A percentile compares a stretch with the other conserved stretches of the same genome.
Conservation (phyloP, 2,113 vertebrate genomes). For the Cololabis saira region DNA sequence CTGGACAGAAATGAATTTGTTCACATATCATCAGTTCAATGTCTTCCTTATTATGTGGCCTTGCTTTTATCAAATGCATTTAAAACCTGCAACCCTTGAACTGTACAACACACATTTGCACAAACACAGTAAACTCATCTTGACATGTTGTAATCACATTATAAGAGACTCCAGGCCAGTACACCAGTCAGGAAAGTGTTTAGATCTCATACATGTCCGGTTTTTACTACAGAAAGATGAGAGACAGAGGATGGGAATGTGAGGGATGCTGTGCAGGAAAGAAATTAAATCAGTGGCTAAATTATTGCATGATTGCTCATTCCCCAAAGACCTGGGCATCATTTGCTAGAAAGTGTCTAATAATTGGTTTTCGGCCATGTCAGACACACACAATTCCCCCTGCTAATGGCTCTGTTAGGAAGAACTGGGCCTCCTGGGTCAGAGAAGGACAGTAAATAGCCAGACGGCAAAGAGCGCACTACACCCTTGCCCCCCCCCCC, state of each 20-base stretch:
- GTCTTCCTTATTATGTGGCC: too few relatives aligned
- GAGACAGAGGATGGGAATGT: conserved; percentile 50
- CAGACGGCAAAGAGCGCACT: conserved; percentile 79
- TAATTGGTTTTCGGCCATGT: conserved; percentile 98
- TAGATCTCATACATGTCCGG: conserved; percentile 28
- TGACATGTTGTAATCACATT: conserved; percentile 28
- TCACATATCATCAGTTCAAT: too few relatives aligned
- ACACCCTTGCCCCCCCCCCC: conserved; percentile 15
- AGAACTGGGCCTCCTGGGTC: conserved; percentile 91
- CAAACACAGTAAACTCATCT: conserved; percentile 9
- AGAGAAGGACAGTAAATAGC: conserved; percentile 89
- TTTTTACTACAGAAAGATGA: conserved; percentile 66
- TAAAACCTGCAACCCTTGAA: conserved; percentile 27
- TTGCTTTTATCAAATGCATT: conserved; percentile 57
- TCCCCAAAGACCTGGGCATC: conserved; percentile 94
- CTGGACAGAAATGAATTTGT: too few relatives aligned
- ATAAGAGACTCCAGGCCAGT: conserved; percentile 78
- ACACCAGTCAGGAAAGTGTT: conserved; percentile 1
- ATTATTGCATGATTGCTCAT: conserved; percentile 98
- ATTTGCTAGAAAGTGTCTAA: conserved; percentile 97
- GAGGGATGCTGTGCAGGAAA: conserved; percentile 71
- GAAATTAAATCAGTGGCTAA: conserved; percentile 98
- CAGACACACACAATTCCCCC: conserved; percentile 96
- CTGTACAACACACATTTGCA: conserved; percentile 6
- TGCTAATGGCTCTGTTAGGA: conserved; percentile 92